Conservation (phyloP, 1,140 invertebrate genomes). For the Bilobella aurantiaca region DNA sequence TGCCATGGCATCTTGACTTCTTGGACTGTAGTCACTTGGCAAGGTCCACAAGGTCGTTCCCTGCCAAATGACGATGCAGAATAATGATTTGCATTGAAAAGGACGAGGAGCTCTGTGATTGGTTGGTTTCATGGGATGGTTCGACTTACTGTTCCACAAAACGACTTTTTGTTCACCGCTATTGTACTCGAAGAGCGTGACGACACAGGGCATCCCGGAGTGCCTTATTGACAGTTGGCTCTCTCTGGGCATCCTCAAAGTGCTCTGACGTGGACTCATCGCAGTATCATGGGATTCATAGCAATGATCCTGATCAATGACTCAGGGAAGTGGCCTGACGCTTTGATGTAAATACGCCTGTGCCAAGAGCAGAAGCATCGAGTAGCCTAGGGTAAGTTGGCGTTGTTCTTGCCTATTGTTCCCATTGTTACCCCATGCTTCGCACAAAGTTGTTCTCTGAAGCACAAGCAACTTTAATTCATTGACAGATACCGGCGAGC, state of each 20-base stretch:
- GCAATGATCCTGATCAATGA: background rate
- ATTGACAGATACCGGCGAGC: background rate
- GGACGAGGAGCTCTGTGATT: background rate
- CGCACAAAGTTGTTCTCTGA: background rate
- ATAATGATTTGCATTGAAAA: too few relatives aligned
- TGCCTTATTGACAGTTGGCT: background rate
- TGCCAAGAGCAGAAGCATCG: background rate
- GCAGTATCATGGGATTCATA: background rate
- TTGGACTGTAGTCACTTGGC: too few relatives aligned
- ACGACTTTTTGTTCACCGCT: too few relatives aligned
- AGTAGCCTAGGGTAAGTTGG: background rate
- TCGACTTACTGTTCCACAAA: too few relatives aligned
- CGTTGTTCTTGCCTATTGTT: background rate
- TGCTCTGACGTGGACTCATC: background rate
- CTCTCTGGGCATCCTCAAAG: background rate
- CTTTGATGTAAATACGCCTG: background rate
- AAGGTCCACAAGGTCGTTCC: too few relatives aligned
- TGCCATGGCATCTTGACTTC: too few relatives aligned
- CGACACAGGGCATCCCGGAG: too few relatives aligned
- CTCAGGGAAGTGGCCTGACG: slow-evolving; percentile 1
- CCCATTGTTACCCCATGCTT: background rate
- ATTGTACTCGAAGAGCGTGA: too few relatives aligned
- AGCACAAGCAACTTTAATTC: too few relatives aligned
- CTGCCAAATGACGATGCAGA: too few relatives aligned
- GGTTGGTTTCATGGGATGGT: background rate